Evolutionary conservation across 2,888 invertebrate species (phyloP).

Genomic region (Tolmerus cingulatus): DNA sequence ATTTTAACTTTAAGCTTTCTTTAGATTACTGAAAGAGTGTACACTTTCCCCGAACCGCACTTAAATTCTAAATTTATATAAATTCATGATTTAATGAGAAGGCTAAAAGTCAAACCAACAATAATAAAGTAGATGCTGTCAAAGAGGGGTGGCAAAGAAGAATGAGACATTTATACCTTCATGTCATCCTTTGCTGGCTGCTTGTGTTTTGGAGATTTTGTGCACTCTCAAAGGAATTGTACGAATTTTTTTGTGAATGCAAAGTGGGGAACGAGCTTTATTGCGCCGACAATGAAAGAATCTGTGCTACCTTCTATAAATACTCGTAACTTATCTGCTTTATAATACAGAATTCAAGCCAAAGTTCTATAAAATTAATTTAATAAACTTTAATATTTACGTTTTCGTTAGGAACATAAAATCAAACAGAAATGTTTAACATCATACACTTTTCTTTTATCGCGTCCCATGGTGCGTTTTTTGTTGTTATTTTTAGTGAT

Average conservation of each 20-base stretch:
- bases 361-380: not conserved
- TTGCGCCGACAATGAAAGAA: not conserved
- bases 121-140: not conserved
- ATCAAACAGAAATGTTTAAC: not conserved
- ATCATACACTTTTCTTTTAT: not conserved
- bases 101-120: not conserved
- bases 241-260: constrained; percentile 17
- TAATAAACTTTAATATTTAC: not conserved
- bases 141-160: not conserved
- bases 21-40: not conserved
- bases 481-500: not conserved
- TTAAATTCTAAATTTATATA: not conserved
- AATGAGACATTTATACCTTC: not conserved
- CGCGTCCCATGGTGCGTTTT: not conserved
- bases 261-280: not conserved
- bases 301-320: not conserved
- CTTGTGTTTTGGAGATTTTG: not conserved
- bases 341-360: not conserved
- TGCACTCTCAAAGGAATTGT: constrained; percentile 19
- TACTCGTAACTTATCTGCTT: too few species aligned
- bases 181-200: not conserved
- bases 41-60: not conserved
- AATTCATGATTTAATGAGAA: not conserved
- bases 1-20: not conserved
- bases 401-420: not conserved